phyloP scores from a whole-genome alignment of 2,113 vertebrate species.

The Rafetus swinhoei region DNA sequence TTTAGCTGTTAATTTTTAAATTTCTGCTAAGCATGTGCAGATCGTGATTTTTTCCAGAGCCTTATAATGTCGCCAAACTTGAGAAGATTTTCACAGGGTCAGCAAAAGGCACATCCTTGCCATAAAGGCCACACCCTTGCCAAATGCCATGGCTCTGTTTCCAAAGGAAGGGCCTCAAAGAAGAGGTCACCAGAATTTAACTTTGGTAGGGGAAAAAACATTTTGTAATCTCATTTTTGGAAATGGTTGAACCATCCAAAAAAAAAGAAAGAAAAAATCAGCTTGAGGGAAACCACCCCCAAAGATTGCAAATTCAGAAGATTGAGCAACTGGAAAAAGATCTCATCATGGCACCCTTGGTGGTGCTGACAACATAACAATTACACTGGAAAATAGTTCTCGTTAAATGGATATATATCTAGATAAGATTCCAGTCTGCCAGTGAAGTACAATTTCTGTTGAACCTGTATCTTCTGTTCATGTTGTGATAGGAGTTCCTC shows the following conservation, averaged over 20 bases:
- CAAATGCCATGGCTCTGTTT: not conserved
- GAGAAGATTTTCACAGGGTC: not conserved
- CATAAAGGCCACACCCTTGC: not conserved
- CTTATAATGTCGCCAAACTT: not conserved
- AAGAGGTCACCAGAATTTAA: not conserved
- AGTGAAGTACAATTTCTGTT: not conserved
- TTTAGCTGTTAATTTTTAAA: not conserved
- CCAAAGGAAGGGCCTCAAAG: not conserved
- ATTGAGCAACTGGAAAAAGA: not conserved
- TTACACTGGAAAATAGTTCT: not conserved
- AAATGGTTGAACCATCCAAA: not conserved
- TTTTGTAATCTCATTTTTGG: not conserved
- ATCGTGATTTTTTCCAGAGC: not conserved
- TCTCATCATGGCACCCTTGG: not conserved
- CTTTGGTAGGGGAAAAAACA: not conserved
- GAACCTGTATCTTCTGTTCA: fast-evolving
- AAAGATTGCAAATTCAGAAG: not conserved
- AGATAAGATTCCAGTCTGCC: not conserved
- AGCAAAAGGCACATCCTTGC: not conserved
- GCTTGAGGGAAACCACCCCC: not conserved
- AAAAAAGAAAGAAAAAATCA: not conserved
- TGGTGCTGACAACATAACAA: not conserved
- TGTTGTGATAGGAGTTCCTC: not conserved
- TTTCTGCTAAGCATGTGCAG: not conserved
- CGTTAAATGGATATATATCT: not conserved